A percentile compares a stretch with the other conserved stretches of the same genome.
Evolutionary conservation across 1,140 invertebrate species (phyloP).

Genomic region (Bombus breviceps): DNA sequence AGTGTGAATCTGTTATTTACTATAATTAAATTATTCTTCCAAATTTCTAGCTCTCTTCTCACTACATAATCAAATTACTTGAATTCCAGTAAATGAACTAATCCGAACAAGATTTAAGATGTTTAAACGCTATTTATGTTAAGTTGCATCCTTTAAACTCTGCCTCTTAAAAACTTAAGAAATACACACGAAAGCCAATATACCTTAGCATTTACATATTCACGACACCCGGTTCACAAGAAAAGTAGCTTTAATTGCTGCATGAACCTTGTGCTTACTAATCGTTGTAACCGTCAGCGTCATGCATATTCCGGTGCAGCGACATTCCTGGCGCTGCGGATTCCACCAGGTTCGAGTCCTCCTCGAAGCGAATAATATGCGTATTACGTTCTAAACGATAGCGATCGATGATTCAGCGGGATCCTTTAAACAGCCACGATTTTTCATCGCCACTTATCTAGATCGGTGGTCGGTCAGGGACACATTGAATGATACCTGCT

Average conservation of each 20-base stretch:
- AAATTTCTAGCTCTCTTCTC: background rate
- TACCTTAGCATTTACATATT: background rate
- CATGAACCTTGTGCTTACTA: conserved; percentile 34
- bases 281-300: conserved; percentile 5
- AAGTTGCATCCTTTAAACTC: background rate
- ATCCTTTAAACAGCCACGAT: background rate
- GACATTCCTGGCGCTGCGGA: conserved; percentile 28
- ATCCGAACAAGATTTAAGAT: background rate
- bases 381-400: conserved; percentile 1
- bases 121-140: background rate
- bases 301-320: conserved; percentile 21
- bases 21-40: background rate
- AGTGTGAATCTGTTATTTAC: too few species aligned
- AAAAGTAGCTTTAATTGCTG: conserved; percentile 31
- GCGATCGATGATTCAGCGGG: conserved; percentile 5
- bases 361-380: background rate
- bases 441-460: conserved; percentile 1
- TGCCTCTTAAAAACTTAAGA: background rate
- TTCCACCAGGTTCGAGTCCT: conserved; percentile 5
- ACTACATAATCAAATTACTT: background rate
- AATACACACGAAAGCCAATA: background rate
- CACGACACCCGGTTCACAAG: background rate
- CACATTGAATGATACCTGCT: too few species aligned
- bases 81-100: background rate
- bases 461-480: conserved; percentile 1